Percentiles rank a stretch among this genome's conserved stretches.
Conservation (phyloP, 2,888 invertebrate species). For the Drosophila limbata region DNA sequence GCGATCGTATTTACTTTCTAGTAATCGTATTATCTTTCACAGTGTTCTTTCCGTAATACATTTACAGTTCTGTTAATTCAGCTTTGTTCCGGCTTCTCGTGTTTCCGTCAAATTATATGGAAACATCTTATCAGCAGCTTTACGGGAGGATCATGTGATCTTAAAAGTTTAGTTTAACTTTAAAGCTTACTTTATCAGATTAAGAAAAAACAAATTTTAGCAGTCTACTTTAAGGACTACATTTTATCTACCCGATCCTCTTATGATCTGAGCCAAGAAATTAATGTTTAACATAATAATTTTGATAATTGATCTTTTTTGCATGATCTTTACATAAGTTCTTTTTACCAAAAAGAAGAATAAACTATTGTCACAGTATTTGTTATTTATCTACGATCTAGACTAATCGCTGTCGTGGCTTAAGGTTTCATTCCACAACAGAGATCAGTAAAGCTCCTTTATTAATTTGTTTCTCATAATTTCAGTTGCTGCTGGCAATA, state of each 20-base stretch:
- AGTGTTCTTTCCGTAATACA: constrained; percentile 7
- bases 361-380: background rate
- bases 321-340: background rate
- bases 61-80: constrained; percentile 33
- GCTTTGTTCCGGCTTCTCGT: constrained; percentile 19
- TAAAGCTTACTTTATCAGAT: background rate
- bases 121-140: constrained; percentile 17
- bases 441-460: background rate
- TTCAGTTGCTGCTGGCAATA: constrained; percentile 8
- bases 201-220: background rate
- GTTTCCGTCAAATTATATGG: constrained; percentile 20
- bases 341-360: background rate
- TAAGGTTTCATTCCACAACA: background rate
- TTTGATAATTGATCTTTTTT: too few species aligned
- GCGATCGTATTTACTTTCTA: constrained; percentile 11
- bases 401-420: background rate
- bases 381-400: background rate
- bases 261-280: too few species aligned
- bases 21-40: constrained; percentile 3
- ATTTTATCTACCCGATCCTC: background rate
- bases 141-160: background rate
- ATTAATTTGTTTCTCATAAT: constrained; percentile 14
- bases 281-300: too few species aligned
- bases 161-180: background rate
- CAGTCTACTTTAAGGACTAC: too few species aligned